A percentile compares a stretch with the other conserved stretches of the same genome.
Evolutionary conservation across 2,888 invertebrate genomes (phyloP).

Genomic region (Volucella inflata): DNA sequence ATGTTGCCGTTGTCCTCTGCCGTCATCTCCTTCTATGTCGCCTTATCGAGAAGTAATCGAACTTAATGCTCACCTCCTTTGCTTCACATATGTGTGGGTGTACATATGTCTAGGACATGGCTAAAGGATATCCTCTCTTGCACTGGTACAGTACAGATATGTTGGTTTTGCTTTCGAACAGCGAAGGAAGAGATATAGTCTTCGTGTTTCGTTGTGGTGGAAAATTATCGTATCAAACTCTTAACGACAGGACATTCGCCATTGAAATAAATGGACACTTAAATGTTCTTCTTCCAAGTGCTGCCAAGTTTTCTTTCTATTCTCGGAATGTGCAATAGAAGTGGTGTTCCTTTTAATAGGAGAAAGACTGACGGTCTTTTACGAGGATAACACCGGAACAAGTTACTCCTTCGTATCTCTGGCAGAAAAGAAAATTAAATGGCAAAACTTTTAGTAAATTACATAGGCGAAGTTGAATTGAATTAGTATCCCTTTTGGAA

Average conservation of each 20-base stretch:
- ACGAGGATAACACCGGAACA: conserved; percentile 38
- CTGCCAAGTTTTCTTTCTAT: neutral
- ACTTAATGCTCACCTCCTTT: conserved; percentile 24
- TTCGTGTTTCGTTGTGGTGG: conserved; percentile 29
- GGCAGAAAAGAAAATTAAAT: conserved; percentile 63
- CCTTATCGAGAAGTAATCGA: conserved; percentile 60
- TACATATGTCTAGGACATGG: conserved; percentile 4
- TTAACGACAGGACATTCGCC: conserved; percentile 69
- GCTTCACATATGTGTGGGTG: conserved; percentile 12
- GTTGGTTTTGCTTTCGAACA: neutral
- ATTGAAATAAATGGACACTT: conserved; percentile 68
- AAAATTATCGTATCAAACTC: conserved; percentile 65
- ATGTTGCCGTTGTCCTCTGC: conserved; percentile 7
- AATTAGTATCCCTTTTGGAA: conserved; percentile 62
- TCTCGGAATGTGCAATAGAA: conserved; percentile 36
- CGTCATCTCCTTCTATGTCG: neutral
- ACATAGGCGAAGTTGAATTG: conserved; percentile 70
- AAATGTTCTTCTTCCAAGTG: conserved; percentile 25
- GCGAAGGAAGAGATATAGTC: neutral
- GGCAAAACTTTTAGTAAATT: conserved; percentile 68
- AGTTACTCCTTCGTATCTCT: conserved; percentile 45
- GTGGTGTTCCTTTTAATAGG: conserved; percentile 6
- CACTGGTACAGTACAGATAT: conserved; percentile 16
- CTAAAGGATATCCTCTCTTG: conserved; percentile 43
- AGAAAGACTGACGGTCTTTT: conserved; percentile 4